Conservation (phyloP, 1,140 invertebrate species). For the Bombus haemorrhoidalis region DNA sequence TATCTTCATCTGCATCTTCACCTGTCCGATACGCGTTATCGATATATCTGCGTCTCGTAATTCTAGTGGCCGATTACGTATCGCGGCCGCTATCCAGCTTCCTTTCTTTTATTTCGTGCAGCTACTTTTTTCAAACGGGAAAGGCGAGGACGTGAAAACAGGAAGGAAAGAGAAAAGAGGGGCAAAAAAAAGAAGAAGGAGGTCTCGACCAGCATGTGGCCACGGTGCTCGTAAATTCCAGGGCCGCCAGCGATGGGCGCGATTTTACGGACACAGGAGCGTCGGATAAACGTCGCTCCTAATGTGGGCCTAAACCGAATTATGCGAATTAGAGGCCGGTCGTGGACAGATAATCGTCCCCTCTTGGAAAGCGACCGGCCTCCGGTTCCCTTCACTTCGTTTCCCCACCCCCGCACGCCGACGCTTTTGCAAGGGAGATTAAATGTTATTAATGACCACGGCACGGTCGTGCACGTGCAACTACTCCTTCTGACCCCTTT, state of each 20-base stretch:
- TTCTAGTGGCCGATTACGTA: neutral
- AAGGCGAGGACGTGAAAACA: neutral
- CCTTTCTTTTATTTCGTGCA: neutral
- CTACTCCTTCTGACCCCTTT: neutral
- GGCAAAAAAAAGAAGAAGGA: neutral
- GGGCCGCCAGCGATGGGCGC: slow-evolving; percentile 29
- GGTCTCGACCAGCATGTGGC: slow-evolving; percentile 21
- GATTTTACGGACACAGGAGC: slow-evolving; percentile 60
- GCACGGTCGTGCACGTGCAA: slow-evolving; percentile 11
- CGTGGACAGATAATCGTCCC: slow-evolving; percentile 47
- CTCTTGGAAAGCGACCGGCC: slow-evolving; percentile 37
- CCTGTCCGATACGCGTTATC: no score
- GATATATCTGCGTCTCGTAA: neutral
- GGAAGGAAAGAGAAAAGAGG: neutral
- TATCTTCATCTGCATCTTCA: no score
- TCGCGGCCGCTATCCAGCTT: no score
- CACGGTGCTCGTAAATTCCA: slow-evolving; percentile 61
- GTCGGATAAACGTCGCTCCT: slow-evolving; percentile 57
- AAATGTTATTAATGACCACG: slow-evolving; percentile 62
- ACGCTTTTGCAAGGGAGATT: slow-evolving; percentile 43
- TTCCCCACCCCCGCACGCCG: neutral
- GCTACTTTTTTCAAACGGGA: slow-evolving; percentile 57
- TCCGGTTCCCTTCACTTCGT: neutral
- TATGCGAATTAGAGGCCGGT: slow-evolving; percentile 60
- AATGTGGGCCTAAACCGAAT: slow-evolving; percentile 66